Evolutionary conservation across 2,888 invertebrate genomes (phyloP).

Genomic region (Heliconius erato): DNA sequence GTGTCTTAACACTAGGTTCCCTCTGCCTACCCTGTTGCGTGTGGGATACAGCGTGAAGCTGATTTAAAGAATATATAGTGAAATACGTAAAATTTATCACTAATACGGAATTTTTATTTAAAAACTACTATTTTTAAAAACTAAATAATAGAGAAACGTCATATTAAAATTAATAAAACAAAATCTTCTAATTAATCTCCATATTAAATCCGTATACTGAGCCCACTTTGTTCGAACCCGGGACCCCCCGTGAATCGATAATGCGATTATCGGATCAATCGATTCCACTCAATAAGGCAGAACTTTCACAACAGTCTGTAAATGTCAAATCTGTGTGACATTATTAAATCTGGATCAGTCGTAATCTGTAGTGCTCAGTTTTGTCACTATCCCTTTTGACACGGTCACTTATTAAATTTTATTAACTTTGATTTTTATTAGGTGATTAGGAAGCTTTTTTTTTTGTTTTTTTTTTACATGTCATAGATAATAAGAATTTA

Average conservation of each 20-base stretch:
- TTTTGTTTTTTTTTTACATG: not conserved
- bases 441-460: constrained; percentile 56
- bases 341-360: constrained; percentile 73
- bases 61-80: not conserved
- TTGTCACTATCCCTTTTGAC: constrained; percentile 72
- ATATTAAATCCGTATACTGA: constrained; percentile 20
- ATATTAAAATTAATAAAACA: not conserved
- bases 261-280: constrained; percentile 78
- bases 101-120: not conserved
- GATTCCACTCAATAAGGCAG: constrained; percentile 73
- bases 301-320: constrained; percentile 79
- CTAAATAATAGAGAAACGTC: no score
- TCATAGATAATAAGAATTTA: no score
- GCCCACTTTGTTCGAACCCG: constrained; percentile 1
- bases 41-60: no score
- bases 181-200: constrained; percentile 22
- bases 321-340: constrained; percentile 76
- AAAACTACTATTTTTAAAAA: no score
- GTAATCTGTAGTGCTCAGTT: constrained; percentile 68
- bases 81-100: not conserved
- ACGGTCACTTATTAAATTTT: constrained; percentile 65
- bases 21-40: no score
- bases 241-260: constrained; percentile 76
- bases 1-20: no score
- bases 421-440: constrained; percentile 50